These are phyloP conservation scores for Ephestia elutella DNA, from an alignment of 1,140 invertebrate species.

Conservation along the genomic window DNA sequence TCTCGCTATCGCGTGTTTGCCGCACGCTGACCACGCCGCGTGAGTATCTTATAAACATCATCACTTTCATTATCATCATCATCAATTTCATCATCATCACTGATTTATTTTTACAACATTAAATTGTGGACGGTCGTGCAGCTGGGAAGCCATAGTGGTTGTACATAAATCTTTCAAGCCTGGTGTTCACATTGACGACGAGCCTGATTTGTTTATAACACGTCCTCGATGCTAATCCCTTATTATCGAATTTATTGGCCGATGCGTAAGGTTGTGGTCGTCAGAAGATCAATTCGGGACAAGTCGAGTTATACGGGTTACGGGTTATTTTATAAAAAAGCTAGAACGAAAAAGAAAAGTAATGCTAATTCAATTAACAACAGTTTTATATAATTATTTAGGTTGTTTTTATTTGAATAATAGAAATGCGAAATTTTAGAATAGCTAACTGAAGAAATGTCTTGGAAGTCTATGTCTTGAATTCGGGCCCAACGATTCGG, in stretches of 20 bases:
- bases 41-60: slow-evolving; percentile 33
- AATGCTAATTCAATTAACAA: too few relatives aligned
- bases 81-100: not conserved
- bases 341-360: too few relatives aligned
- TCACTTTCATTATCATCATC: not conserved
- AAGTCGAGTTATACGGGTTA: not conserved
- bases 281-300: not conserved
- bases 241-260: slow-evolving; percentile 6
- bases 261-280: slow-evolving; percentile 11
- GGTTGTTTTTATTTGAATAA: too few relatives aligned
- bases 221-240: slow-evolving; percentile 15
- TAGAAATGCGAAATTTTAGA: too few relatives aligned
- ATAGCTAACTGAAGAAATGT: too few relatives aligned
- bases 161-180: slow-evolving; percentile 31
- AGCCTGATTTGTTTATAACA: slow-evolving; percentile 28
- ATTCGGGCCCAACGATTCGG: too few relatives aligned
- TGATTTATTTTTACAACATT: not conserved
- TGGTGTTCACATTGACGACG: slow-evolving; percentile 21
- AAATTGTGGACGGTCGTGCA: slow-evolving; percentile 6
- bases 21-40: slow-evolving; percentile 55
- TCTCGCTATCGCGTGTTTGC: slow-evolving; percentile 47
- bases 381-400: too few relatives aligned
- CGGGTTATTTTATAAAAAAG: too few relatives aligned
- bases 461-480: too few relatives aligned
- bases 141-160: slow-evolving; percentile 27